Evolutionary conservation across 2,113 vertebrate species (phyloP).

Genomic region (Rattus rattus): DNA sequence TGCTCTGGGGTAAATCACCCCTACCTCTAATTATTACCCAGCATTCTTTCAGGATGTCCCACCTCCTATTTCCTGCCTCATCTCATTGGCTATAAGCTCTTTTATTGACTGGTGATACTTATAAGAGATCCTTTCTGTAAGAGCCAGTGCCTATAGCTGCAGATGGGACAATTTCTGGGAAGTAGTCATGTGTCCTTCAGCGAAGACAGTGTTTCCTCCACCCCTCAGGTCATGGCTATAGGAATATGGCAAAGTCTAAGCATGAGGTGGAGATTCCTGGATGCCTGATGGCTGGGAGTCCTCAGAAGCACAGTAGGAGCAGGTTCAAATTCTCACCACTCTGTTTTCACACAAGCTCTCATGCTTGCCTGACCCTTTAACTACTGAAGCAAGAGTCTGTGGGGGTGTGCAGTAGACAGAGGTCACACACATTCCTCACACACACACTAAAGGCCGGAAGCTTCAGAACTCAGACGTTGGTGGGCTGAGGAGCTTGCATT

Average conservation of each 20-base stretch:
- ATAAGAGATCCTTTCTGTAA: no score
- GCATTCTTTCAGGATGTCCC: no score
- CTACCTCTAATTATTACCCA: no score
- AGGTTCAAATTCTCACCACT: rapidly evolving
- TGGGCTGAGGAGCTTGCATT: rapidly evolving
- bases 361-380: rapidly evolving
- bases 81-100: no score
- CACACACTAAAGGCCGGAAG: not conserved
- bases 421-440: rapidly evolving
- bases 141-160: no score
- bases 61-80: no score
- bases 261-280: not conserved
- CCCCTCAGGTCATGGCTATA: not conserved
- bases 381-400: rapidly evolving
- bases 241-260: no score
- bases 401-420: rapidly evolving
- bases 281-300: not conserved
- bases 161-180: no score
- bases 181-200: rapidly evolving
- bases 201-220: rapidly evolving
- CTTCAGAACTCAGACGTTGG: rapidly evolving
- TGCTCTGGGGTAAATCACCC: no score
- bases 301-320: not conserved
- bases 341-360: not conserved
- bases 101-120: no score